Percentiles rank a stretch among this genome's conserved stretches.
These are phyloP conservation scores for Caenorhabditis afra DNA, from an alignment of 2,888 invertebrate species.

Conservation along the genomic window DNA sequence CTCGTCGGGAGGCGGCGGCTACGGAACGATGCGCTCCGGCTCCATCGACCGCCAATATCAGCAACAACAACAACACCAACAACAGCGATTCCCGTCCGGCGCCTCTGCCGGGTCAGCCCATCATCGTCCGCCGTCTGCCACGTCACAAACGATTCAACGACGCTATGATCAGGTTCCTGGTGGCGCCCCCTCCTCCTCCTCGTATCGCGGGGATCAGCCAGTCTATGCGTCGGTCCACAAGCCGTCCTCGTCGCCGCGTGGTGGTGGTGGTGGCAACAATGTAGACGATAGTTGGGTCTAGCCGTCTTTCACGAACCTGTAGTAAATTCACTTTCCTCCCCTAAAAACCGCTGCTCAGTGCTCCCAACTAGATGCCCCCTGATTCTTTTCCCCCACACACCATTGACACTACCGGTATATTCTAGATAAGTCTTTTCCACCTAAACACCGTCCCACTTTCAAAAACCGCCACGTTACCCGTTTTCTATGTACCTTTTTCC, in stretches of 20 bases:
- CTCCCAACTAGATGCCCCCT: too few relatives aligned
- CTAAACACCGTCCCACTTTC: too few relatives aligned
- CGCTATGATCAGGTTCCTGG: slow-evolving; percentile 45
- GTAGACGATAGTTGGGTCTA: slow-evolving; percentile 79
- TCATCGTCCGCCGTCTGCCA: slow-evolving; percentile 51
- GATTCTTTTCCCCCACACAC: too few relatives aligned
- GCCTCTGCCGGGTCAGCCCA: background rate
- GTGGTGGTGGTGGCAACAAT: too few relatives aligned
- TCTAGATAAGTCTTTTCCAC: too few relatives aligned
- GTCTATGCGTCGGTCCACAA: slow-evolving; percentile 80
- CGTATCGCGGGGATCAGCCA: slow-evolving; percentile 59
- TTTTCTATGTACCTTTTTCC: too few relatives aligned
- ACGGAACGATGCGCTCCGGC: slow-evolving; percentile 34
- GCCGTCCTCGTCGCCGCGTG: slow-evolving; percentile 37
- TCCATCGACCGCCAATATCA: too few relatives aligned
- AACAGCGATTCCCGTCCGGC: background rate
- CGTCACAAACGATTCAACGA: slow-evolving; percentile 52
- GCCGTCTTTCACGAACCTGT: background rate
- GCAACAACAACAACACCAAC: too few relatives aligned
- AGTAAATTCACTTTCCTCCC: slow-evolving; percentile 1
- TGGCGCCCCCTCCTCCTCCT: too few relatives aligned
- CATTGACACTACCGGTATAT: too few relatives aligned
- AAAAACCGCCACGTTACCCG: too few relatives aligned
- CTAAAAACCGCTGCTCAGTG: too few relatives aligned
- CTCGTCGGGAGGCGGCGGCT: slow-evolving; percentile 58